Evolutionary conservation across 2,113 vertebrate genomes (phyloP), one percentile per base, ranked within the genome.

Genomic region (Phyllostomus discolor): DNA sequence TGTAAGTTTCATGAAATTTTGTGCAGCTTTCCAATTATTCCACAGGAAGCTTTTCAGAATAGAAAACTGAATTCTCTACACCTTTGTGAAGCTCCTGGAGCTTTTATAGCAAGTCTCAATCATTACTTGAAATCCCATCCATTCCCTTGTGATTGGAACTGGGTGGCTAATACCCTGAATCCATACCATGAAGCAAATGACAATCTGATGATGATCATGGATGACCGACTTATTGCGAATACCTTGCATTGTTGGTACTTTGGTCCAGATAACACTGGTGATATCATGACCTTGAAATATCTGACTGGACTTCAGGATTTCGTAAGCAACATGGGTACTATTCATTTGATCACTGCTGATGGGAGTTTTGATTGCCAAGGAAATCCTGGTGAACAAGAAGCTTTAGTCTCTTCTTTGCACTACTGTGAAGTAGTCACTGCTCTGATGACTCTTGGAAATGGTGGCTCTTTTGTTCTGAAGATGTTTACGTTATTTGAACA

Each of bases 361-460:
- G 99, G 99, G 31, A 99, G 99, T 95, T 99, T 99, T 90, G 99
- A 99, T 98, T 99, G 99, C 97, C 99, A 99, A 97, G 99, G 99
- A 76, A 99, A 99, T 66, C 99, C 99, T 0, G 99, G 99, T 0
- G 99, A 99, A 96, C 99, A 99, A 98, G 99, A 99, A 97, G 98
- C 99, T 1, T 98, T 99, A 0, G 99, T 99, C 75, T 99, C 99
- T 0, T 98, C 99, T 0, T 97, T 99, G 81, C 99, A 99, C 93
- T 99, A 99, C 96, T 99, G 99, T 57, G 99, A 99, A 97, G 97
- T 98, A 7, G 98, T 99, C 62, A 99, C 99, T 24, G 99, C 99
- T 16, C 97, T 99, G 94, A 98, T 98, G 90, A 99, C 99, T 19
- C 99, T 99, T 31, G 97, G 98, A 35, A 81, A 95, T 0, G 99